Percentiles rank a stretch among this genome's conserved stretches.
phyloP scores from a whole-genome alignment of 2,113 vertebrate genomes.

The Asarcornis scutulata region DNA sequence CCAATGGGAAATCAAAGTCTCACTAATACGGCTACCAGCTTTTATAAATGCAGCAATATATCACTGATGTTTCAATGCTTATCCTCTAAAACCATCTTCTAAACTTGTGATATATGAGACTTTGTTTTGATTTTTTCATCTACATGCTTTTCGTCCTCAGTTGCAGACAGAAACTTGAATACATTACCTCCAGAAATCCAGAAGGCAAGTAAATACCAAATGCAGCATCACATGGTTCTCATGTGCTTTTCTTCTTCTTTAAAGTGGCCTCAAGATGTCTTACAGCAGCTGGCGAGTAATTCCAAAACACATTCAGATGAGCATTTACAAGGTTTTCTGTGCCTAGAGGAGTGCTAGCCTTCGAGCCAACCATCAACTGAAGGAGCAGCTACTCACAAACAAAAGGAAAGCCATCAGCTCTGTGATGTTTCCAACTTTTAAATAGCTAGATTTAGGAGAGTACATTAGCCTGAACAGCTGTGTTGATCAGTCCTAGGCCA shows the following conservation, averaged over 20 bases:
- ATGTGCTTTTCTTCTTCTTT: background rate
- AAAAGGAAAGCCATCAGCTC: background rate
- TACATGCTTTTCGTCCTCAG: background rate
- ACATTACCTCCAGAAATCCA: background rate
- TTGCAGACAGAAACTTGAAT: background rate
- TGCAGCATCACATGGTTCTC: background rate
- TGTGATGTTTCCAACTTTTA: background rate
- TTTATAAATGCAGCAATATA: background rate
- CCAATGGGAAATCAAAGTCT: background rate
- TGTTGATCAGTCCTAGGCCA: background rate
- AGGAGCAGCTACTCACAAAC: background rate
- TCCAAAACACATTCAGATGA: background rate
- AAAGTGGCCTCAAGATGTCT: background rate
- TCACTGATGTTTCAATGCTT: background rate
- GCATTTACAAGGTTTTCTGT: background rate
- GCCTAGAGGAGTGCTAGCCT: rapidly evolving
- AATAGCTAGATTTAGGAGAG: background rate
- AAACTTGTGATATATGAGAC: background rate
- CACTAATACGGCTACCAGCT: background rate
- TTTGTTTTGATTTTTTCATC: background rate
- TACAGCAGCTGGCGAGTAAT: background rate
- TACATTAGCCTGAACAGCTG: background rate
- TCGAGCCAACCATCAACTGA: background rate
- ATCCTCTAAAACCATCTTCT: background rate
- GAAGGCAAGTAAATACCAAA: background rate